Percentiles rank a stretch among this genome's conserved stretches.
These are phyloP conservation scores for Nemurella pictetii DNA, from an alignment of 2,888 invertebrate species.

Conservation along the genomic window DNA sequence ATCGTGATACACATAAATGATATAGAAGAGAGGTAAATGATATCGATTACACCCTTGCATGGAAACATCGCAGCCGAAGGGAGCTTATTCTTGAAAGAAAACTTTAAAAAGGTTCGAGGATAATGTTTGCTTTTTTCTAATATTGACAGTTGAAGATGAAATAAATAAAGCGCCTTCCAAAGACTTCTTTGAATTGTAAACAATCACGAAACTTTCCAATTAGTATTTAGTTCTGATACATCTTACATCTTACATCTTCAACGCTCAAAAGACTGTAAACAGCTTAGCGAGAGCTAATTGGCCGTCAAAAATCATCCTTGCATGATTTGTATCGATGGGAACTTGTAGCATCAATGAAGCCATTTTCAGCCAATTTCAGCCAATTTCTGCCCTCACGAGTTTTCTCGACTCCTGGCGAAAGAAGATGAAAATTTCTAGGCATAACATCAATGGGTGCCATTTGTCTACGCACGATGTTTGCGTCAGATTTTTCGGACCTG, in stretches of 20 bases:
- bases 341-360: neutral
- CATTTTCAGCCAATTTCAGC: no score
- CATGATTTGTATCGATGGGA: constrained; percentile 7
- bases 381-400: neutral
- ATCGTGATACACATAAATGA: neutral
- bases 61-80: neutral
- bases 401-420: neutral
- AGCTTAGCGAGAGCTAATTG: constrained; percentile 26
- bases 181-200: constrained; percentile 19
- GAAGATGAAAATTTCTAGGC: neutral
- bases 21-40: neutral
- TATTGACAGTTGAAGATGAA: constrained; percentile 20
- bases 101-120: constrained; percentile 12
- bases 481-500: no score
- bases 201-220: constrained; percentile 27
- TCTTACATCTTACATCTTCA: no score
- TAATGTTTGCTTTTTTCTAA: constrained; percentile 21
- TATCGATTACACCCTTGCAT: neutral
- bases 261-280: constrained; percentile 16
- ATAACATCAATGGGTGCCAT: neutral
- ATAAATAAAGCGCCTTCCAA: constrained; percentile 20
- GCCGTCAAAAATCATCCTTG: neutral
- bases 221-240: constrained; percentile 5
- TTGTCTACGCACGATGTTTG: neutral
- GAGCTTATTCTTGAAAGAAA: constrained; percentile 11